A percentile compares a stretch with the other conserved stretches of the same genome.
Evolutionary conservation across 2,797 vertebrate genomes (phyloP).

Genomic region (Melanotaenia pygmaea): DNA sequence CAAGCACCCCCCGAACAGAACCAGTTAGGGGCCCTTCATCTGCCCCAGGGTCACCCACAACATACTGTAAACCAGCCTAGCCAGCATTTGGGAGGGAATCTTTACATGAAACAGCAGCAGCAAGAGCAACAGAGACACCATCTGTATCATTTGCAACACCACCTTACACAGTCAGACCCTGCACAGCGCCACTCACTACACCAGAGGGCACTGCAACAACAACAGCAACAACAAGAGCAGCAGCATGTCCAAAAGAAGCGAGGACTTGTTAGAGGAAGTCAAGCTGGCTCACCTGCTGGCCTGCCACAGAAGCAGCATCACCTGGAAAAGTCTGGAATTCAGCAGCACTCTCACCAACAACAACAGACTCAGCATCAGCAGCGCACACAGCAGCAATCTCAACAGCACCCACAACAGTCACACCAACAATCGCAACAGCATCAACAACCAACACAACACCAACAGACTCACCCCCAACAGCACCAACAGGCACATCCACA

Average conservation of each 20-base stretch:
- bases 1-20: constrained; percentile 88
- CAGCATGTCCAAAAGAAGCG: constrained; percentile 95
- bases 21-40: constrained; percentile 86
- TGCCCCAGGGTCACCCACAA: constrained; percentile 87
- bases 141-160: constrained; percentile 94
- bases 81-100: constrained; percentile 88
- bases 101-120: constrained; percentile 90
- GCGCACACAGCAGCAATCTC: constrained; percentile 76
- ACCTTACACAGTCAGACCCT: constrained; percentile 88
- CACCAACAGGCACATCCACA: constrained; percentile 86
- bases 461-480: constrained; percentile 87
- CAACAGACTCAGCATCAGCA: constrained; percentile 78
- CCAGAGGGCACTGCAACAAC: constrained; percentile 92
- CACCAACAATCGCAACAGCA: constrained; percentile 89
- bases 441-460: constrained; percentile 80
- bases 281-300: constrained; percentile 85
- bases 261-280: constrained; percentile 87
- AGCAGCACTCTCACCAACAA: constrained; percentile 90
- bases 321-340: constrained; percentile 84
- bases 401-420: constrained; percentile 83
- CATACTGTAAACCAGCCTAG: constrained; percentile 84
- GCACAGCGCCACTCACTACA: constrained; percentile 89
- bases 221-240: constrained; percentile 88
- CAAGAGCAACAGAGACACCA: constrained; percentile 92
- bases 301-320: constrained; percentile 95